Conservation (phyloP, 2,888 invertebrate genomes). For the Parnassius mnemosyne region DNA sequence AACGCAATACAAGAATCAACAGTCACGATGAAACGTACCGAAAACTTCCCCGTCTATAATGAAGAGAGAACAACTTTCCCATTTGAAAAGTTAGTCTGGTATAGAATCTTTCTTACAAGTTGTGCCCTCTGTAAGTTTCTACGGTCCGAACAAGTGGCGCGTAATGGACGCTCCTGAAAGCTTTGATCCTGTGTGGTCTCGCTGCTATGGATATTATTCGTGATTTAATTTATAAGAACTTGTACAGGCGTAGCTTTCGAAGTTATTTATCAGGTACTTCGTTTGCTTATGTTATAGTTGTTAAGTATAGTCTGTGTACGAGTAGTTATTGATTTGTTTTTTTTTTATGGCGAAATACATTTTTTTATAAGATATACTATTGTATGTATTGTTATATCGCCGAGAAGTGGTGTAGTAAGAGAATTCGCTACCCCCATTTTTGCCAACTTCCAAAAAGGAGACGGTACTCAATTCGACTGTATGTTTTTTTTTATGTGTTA, state of each 20-base stretch:
- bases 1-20: too few species aligned
- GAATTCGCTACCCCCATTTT: too few species aligned
- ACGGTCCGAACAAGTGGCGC: conserved; percentile 10
- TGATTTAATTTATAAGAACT: conserved; percentile 24
- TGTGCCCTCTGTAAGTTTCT: conserved; percentile 17
- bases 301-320: neutral
- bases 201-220: conserved; percentile 16
- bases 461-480: too few species aligned
- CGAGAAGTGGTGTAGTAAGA: too few species aligned
- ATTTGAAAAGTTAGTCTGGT: conserved; percentile 8
- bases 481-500: too few species aligned
- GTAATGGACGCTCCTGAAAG: conserved; percentile 22
- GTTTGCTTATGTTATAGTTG: neutral
- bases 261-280: conserved; percentile 11
- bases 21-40: too few species aligned
- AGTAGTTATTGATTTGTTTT: too few species aligned
- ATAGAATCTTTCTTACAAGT: conserved; percentile 3
- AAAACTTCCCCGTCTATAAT: conserved; percentile 1
- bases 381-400: too few species aligned
- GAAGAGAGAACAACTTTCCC: conserved; percentile 15
- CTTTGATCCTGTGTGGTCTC: conserved; percentile 23
- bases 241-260: conserved; percentile 11
- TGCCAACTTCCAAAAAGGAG: too few species aligned
- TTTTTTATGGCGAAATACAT: too few species aligned
- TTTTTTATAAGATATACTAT: too few species aligned